Evolutionary conservation across 1,140 invertebrate species (phyloP).

Genomic region (Epicauta chinensis): DNA sequence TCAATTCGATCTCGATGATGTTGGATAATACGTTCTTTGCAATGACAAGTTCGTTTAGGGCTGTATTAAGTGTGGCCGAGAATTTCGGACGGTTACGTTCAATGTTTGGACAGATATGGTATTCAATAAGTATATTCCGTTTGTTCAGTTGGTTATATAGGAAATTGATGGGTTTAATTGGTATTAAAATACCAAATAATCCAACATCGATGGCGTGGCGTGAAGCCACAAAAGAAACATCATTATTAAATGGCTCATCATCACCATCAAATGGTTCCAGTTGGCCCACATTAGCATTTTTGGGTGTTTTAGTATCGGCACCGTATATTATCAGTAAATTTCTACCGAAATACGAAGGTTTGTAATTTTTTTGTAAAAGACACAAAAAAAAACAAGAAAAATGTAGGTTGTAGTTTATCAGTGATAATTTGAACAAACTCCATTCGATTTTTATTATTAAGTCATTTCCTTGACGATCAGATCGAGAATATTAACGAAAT

Average conservation of each 20-base stretch:
- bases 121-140: constrained; percentile 73
- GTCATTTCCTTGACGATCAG: too few relatives aligned
- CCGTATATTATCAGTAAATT: constrained; percentile 90
- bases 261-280: constrained; percentile 43
- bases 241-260: constrained; percentile 43
- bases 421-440: too few relatives aligned
- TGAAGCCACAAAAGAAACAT: constrained; percentile 48
- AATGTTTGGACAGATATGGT: constrained; percentile 78
- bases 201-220: constrained; percentile 48
- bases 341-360: constrained; percentile 47
- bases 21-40: constrained; percentile 94
- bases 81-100: constrained; percentile 80
- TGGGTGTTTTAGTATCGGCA: constrained; percentile 79
- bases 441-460: too few relatives aligned
- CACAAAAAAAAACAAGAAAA: background rate
- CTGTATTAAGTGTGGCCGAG: constrained; percentile 91
- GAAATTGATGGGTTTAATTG: constrained; percentile 63
- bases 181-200: constrained; percentile 44
- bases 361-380: background rate
- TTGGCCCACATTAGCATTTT: constrained; percentile 73
- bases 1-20: constrained; percentile 92
- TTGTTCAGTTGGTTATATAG: constrained; percentile 72
- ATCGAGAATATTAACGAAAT: too few relatives aligned
- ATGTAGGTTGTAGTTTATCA: too few relatives aligned
- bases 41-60: constrained; percentile 89